Evolutionary conservation across 2,888 invertebrate species (phyloP).

Genomic region (Melipona bicolor): DNA sequence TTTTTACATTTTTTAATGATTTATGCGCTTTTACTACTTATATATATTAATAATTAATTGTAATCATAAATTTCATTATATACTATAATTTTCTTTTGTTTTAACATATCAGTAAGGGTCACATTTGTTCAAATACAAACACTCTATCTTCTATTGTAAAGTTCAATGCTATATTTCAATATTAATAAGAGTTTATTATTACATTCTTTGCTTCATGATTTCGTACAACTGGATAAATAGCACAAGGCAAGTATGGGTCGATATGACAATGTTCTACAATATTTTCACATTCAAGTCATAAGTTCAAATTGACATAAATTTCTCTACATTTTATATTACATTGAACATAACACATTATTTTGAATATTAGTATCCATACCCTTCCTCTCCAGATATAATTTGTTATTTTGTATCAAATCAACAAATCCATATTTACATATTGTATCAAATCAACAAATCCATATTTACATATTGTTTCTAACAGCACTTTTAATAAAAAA

Average conservation of each 20-base stretch:
- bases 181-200: slow-evolving; percentile 73
- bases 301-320: slow-evolving; percentile 51
- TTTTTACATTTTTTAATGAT: slow-evolving; percentile 12
- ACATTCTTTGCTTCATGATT: slow-evolving; percentile 81
- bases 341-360: slow-evolving; percentile 62
- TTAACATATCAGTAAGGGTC: slow-evolving; percentile 13
- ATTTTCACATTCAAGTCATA: slow-evolving; percentile 54
- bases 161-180: slow-evolving; percentile 48
- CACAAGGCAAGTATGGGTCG: slow-evolving; percentile 83
- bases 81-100: not conserved
- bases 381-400: slow-evolving; percentile 66
- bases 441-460: slow-evolving; percentile 29
- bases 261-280: slow-evolving; percentile 66
- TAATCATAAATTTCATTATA: slow-evolving; percentile 8
- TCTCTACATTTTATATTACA: slow-evolving; percentile 66
- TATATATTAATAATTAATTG: not conserved
- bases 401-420: slow-evolving; percentile 25
- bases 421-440: slow-evolving; percentile 37
- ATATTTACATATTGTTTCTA: slow-evolving; percentile 32
- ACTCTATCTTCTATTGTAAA: slow-evolving; percentile 31
- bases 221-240: slow-evolving; percentile 83
- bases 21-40: not conserved
- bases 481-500: slow-evolving; percentile 13
- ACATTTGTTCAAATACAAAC: slow-evolving; percentile 12
- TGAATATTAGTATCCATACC: slow-evolving; percentile 49